Base-by-base conservation (phyloP, 2,113 vertebrate genomes). In the Melanerpes aurifrons region DNA sequence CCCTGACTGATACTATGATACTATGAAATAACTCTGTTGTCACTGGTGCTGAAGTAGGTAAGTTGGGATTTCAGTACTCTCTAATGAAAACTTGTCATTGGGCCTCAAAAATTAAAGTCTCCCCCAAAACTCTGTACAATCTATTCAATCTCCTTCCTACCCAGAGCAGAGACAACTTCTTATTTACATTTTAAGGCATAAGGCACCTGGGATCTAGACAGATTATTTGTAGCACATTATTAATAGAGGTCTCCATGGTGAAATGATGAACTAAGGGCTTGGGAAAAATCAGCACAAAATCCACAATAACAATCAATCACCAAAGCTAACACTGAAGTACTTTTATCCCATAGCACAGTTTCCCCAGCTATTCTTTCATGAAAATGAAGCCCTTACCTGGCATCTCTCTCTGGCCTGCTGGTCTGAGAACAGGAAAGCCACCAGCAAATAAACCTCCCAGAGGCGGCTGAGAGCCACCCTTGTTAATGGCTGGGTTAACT, bases 401-500 rank as follows among this genome's bases (percentile, higher is more conserved):
- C 28, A 95, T 21, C 72, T 99, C 98, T 96, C 98, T 98, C 95
- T 99, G 98, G 85, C 99, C 98, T 64, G 97, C 97, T 14, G 99
- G 98, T 94, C 98, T 98, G 58, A 99, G 98, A 32, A 98, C 98
- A 45, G 99, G 99, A 96, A 99, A 99, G 58, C 99, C 99, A 63
- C 98, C 98, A 50, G 99, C 98, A 97, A 99, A 99, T 48, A 99
- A 98, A 22, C 98, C 99, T 67, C 98, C 98, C 92, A 99, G 78
- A 67, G 98, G 97, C 15, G 98, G 98, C 22, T 97, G 98, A 6
- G 96, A 64, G 58, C 97, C 82, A 13, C 96, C 94, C 35, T 93
- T 89, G n/a, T 97, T 98, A 64, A 92, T 64, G n/a, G 90, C 94
- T 56, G 96, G 4, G 56, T 89, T 91, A 47, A 68, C 95, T 29